A percentile compares a stretch with the other conserved stretches of the same genome.
Evolutionary conservation across 2,797 vertebrate genomes (phyloP).

Genomic region (Cetoscarus ocellatus): DNA sequence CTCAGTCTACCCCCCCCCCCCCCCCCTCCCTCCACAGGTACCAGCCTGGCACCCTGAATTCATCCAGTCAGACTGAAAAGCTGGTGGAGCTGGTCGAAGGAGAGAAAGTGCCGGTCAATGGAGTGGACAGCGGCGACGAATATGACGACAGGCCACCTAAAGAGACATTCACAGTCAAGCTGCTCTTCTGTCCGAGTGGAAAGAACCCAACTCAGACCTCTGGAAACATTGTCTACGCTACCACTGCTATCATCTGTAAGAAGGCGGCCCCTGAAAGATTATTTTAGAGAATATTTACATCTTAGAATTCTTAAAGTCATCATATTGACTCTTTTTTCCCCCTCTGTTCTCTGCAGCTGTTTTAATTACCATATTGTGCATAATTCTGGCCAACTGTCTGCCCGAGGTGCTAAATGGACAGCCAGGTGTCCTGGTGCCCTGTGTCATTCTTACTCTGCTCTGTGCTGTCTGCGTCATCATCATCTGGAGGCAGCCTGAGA

Average conservation of each 20-base stretch:
- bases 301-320: background rate
- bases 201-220: constrained; percentile 86
- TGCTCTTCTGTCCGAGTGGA: constrained; percentile 82
- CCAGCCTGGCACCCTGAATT: constrained; percentile 86
- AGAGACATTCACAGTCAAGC: constrained; percentile 75
- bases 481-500: constrained; percentile 93
- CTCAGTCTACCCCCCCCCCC: background rate
- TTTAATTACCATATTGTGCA: constrained; percentile 86
- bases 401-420: constrained; percentile 57
- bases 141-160: constrained; percentile 51
- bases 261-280: background rate
- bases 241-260: constrained; percentile 90
- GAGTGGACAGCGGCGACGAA: constrained; percentile 79
- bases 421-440: constrained; percentile 49
- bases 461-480: constrained; percentile 80
- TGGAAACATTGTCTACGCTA: constrained; percentile 89
- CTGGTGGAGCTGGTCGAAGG: constrained; percentile 86
- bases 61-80: constrained; percentile 84
- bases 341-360: constrained; percentile 74
- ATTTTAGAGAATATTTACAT: background rate
- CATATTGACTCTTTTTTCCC: background rate
- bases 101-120: constrained; percentile 82
- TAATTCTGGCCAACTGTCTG: constrained; percentile 83
- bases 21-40: constrained; percentile 86
- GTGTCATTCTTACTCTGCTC: constrained; percentile 78